A percentile compares a stretch with the other conserved stretches of the same genome.
Conservation (phyloP, 2,113 vertebrate species). For the Galeopterus variegatus region DNA sequence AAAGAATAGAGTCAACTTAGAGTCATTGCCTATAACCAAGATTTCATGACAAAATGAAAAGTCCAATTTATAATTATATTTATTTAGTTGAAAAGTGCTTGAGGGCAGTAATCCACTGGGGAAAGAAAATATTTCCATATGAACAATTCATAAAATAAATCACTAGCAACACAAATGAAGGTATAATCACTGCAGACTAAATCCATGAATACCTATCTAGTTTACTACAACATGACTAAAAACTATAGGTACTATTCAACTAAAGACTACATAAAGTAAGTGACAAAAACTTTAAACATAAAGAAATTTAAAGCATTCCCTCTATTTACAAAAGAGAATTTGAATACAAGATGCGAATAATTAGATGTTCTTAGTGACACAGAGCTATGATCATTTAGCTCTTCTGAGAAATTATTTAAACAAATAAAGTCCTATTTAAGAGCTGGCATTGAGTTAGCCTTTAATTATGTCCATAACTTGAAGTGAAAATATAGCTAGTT, state of each 20-base stretch:
- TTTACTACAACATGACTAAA: neutral
- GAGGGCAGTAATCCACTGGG: constrained; percentile 14
- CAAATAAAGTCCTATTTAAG: constrained; percentile 24
- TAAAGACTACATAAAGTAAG: neutral
- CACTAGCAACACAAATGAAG: constrained; percentile 18
- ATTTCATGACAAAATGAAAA: constrained; percentile 52
- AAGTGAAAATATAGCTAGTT: constrained; percentile 31
- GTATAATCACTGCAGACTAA: neutral
- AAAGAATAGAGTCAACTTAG: constrained; percentile 43
- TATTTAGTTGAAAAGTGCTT: constrained; percentile 51
- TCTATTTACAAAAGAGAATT: constrained; percentile 47
- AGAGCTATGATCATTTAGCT: constrained; percentile 20
- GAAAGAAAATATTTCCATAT: constrained; percentile 49
- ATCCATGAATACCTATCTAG: neutral
- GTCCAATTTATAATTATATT: neutral
- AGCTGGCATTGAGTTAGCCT: constrained; percentile 18
- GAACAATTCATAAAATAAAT: constrained; percentile 17
- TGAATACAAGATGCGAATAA: constrained; percentile 40
- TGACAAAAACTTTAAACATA: neutral
- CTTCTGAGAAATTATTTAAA: constrained; percentile 49
- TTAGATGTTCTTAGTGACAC: constrained; percentile 10
- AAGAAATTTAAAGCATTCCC: constrained; percentile 14
- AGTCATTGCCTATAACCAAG: neutral
- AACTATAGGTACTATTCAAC: neutral
- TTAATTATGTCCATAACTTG: constrained; percentile 20